Percentiles rank a stretch among this genome's conserved stretches.
Conservation (phyloP, 2,888 invertebrate species). For the Buathra laborator region DNA sequence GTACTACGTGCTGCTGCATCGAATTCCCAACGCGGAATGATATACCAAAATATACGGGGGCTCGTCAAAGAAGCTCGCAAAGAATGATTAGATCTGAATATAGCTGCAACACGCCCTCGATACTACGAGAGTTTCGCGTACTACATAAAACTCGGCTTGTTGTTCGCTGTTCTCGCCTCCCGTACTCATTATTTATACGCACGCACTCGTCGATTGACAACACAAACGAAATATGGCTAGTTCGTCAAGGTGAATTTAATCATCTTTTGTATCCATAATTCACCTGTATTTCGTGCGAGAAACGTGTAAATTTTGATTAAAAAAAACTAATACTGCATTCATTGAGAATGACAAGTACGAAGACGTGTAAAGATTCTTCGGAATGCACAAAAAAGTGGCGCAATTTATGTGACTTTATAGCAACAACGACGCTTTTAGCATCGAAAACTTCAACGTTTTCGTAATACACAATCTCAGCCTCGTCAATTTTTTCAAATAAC, state of each 20-base stretch:
- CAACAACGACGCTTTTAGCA: not conserved
- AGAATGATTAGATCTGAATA: no score
- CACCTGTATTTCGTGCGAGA: not conserved
- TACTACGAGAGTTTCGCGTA: no score
- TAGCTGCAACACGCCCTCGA: no score
- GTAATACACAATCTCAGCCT: not conserved
- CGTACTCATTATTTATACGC: not conserved
- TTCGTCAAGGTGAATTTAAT: slow-evolving; percentile 87
- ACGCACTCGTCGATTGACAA: slow-evolving; percentile 64
- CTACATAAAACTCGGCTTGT: not conserved
- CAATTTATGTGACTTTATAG: slow-evolving; percentile 22
- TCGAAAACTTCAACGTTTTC: not conserved
- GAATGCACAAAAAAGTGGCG: slow-evolving; percentile 15
- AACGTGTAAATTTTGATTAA: not conserved
- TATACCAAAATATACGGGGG: no score
- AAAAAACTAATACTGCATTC: not conserved
- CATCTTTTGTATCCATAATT: not conserved
- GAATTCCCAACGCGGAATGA: no score
- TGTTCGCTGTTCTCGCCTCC: not conserved
- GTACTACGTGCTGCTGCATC: no score
- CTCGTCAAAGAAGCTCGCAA: not conserved
- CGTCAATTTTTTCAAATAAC: not conserved
- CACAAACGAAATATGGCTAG: slow-evolving; percentile 87
- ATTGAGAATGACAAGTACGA: not conserved
- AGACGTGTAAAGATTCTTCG: not conserved